These are phyloP conservation scores for Zonotrichia leucophrys DNA, from an alignment of 2,113 vertebrate species.

Conservation along the genomic window DNA sequence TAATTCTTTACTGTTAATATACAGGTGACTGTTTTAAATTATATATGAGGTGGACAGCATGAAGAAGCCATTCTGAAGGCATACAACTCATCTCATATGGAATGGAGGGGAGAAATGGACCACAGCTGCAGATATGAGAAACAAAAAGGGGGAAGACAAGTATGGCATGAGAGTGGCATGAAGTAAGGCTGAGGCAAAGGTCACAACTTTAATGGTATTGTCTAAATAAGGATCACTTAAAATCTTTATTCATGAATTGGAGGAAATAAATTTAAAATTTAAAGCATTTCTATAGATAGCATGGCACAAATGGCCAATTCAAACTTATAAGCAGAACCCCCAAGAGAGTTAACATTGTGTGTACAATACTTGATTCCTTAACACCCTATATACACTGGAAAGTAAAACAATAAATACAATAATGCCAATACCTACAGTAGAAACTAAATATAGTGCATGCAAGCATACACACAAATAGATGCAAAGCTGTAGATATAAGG, in stretches of 20 bases:
- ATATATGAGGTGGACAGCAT: neutral
- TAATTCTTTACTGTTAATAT: neutral
- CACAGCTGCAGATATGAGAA: neutral
- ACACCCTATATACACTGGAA: neutral
- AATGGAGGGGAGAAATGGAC: neutral
- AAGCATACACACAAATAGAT: neutral
- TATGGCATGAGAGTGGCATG: neutral
- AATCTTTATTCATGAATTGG: neutral
- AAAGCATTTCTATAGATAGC: neutral
- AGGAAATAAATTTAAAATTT: neutral
- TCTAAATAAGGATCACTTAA: neutral
- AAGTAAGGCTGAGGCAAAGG: neutral
- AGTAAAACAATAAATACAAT: neutral
- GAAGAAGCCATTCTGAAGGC: neutral
- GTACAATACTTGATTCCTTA: neutral
- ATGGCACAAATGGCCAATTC: neutral
- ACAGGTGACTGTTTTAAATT: neutral
- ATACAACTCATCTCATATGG: neutral
- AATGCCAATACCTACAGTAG: neutral
- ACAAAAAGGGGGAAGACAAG: neutral
- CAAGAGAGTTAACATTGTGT: neutral
- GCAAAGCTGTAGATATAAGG: neutral
- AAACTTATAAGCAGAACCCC: neutral
- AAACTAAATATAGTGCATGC: neutral
- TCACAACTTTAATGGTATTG: neutral